Evolutionary conservation across 1,140 invertebrate genomes (phyloP).

Genomic region (Bombus affinis): DNA sequence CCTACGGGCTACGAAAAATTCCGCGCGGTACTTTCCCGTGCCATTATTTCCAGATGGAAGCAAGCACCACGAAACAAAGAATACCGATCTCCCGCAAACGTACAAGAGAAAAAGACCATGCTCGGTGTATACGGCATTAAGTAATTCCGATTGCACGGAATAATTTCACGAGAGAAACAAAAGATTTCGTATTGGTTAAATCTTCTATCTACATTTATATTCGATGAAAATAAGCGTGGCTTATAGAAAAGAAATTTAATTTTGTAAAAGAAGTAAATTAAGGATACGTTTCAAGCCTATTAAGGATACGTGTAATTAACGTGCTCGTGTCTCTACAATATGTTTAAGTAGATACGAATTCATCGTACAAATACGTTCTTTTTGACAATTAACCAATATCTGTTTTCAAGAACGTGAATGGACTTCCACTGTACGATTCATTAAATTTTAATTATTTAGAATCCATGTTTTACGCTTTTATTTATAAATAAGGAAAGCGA

Average conservation of each 20-base stretch:
- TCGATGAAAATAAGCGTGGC: neutral
- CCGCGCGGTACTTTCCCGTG: neutral
- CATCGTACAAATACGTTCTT: too few relatives aligned
- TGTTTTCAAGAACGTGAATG: too few relatives aligned
- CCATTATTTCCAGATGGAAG: conserved; percentile 12
- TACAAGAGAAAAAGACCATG: neutral
- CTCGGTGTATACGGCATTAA: neutral
- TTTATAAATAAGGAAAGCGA: too few relatives aligned
- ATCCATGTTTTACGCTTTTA: too few relatives aligned
- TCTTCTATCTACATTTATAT: neutral
- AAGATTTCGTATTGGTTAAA: neutral
- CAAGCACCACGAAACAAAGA: neutral
- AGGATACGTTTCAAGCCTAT: too few relatives aligned
- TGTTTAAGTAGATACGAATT: too few relatives aligned
- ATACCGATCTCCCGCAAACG: neutral
- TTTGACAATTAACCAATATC: too few relatives aligned
- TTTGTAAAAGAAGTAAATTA: neutral
- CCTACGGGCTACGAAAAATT: conserved; percentile 33
- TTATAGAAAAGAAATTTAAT: neutral
- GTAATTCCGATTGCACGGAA: neutral
- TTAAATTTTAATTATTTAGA: too few relatives aligned
- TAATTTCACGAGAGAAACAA: neutral
- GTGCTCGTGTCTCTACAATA: too few relatives aligned
- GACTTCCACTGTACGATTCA: too few relatives aligned
- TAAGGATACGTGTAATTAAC: too few relatives aligned